Evolutionary conservation across 2,113 vertebrate genomes (phyloP).

Genomic region (Haplochromis burtoni): DNA sequence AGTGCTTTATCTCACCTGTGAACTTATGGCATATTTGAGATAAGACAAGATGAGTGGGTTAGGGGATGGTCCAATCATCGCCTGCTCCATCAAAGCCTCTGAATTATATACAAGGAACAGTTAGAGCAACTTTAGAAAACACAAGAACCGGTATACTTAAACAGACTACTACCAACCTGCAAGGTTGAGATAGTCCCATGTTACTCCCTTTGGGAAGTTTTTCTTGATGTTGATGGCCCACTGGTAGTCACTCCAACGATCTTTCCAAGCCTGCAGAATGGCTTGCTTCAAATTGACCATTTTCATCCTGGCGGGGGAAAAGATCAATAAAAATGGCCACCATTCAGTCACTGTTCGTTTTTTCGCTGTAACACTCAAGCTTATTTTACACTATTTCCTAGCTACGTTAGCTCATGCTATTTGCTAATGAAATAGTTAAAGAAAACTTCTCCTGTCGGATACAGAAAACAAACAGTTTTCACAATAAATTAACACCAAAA

Average conservation of each 20-base stretch:
- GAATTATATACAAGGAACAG: conserved; percentile 19
- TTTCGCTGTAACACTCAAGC: background rate
- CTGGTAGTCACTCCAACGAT: conserved; percentile 94
- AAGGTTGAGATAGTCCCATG: conserved; percentile 94
- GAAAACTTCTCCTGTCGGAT: background rate
- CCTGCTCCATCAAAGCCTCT: conserved; percentile 96
- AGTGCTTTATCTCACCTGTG: conserved; percentile 77
- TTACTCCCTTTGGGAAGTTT: conserved; percentile 91
- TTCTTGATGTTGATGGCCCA: conserved; percentile 98
- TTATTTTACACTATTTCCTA: background rate
- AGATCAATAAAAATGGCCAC: background rate
- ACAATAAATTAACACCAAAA: background rate
- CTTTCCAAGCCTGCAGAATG: conserved; percentile 96
- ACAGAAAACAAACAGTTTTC: background rate
- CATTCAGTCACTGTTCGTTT: background rate
- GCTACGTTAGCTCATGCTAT: background rate
- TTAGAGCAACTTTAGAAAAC: background rate
- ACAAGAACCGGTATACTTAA: background rate
- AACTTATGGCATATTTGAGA: conserved; percentile 94
- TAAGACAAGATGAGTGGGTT: conserved; percentile 97
- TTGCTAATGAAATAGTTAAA: background rate
- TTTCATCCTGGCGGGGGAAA: conserved; percentile 74
- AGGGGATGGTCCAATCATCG: conserved; percentile 93
- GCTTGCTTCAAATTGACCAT: conserved; percentile 96
- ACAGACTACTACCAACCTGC: conserved; percentile 73